phyloP scores from a whole-genome alignment of 2,888 invertebrate species.

The Pimpla rufipes region DNA sequence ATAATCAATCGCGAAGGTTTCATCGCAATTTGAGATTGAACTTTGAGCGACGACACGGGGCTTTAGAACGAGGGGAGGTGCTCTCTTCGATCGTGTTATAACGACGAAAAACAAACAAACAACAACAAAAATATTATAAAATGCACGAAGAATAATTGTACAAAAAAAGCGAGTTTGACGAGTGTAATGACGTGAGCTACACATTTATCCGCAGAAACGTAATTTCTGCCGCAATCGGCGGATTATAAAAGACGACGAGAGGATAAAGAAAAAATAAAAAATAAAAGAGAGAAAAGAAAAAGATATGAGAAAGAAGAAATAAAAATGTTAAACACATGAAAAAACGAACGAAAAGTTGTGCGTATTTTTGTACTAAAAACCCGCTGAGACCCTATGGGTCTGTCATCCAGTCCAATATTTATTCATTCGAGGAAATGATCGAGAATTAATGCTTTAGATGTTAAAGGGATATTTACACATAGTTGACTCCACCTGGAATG shows the following conservation, averaged over 20 bases:
- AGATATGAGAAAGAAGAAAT: constrained; percentile 64
- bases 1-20: constrained; percentile 28
- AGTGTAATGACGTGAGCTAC: constrained; percentile 67
- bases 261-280: constrained; percentile 39
- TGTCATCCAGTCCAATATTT: constrained; percentile 12
- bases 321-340: constrained; percentile 69
- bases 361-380: constrained; percentile 23
- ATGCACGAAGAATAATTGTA: constrained; percentile 76
- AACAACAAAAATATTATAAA: constrained; percentile 58
- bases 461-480: not conserved
- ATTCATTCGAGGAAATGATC: not conserved
- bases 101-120: constrained; percentile 57
- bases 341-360: constrained; percentile 67
- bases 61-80: constrained; percentile 54
- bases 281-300: constrained; percentile 50
- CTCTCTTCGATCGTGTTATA: constrained; percentile 64
- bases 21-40: constrained; percentile 14
- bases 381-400: constrained; percentile 3
- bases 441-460: not conserved
- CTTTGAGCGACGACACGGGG: constrained; percentile 2
- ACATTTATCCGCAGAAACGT: constrained; percentile 65
- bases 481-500: too few species aligned
- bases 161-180: constrained; percentile 70
- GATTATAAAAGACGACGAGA: constrained; percentile 54
- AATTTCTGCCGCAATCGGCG: constrained; percentile 40